phyloP scores from a whole-genome alignment of 2,888 invertebrate species.

The Nemotelus pantherinus region DNA sequence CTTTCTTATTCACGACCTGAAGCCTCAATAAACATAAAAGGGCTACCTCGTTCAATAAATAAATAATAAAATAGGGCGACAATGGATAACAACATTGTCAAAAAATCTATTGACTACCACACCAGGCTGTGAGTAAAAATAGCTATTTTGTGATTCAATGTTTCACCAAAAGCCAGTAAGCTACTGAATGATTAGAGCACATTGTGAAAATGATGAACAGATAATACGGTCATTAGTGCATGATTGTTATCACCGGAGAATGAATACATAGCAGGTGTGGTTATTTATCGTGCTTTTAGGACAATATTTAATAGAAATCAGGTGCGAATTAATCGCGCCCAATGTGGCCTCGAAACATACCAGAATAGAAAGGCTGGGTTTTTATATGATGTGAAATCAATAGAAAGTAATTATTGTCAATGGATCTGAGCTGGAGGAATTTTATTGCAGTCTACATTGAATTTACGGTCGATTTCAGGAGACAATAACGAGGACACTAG shows the following conservation, averaged over 20 bases:
- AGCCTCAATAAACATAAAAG: not conserved
- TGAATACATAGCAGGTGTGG: not conserved
- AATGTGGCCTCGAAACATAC: not conserved
- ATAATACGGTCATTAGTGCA: constrained; percentile 5
- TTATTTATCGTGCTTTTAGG: not conserved
- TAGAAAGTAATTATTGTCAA: constrained; percentile 45
- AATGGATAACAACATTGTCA: not conserved
- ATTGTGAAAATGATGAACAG: not conserved
- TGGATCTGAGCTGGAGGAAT: not conserved
- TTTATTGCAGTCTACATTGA: constrained; percentile 1
- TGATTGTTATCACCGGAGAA: not conserved
- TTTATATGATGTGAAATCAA: constrained; percentile 46
- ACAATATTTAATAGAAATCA: not conserved
- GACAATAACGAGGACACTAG: not conserved
- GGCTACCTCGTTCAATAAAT: not conserved
- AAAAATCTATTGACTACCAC: constrained; percentile 39
- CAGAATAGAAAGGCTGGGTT: constrained; percentile 1
- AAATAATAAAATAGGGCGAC: constrained; percentile 17
- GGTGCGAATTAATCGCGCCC: not conserved
- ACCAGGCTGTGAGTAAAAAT: constrained; percentile 34
- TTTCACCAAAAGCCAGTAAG: constrained; percentile 8
- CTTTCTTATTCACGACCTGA: not conserved
- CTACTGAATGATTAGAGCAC: not conserved
- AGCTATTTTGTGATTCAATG: constrained; percentile 47
- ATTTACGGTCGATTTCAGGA: constrained; percentile 21